phyloP scores from a whole-genome alignment of 2,113 vertebrate genomes.

The human (Homo sapiens) region GRCh38 chr1:174829501-174830000 shows the following conservation, averaged over 20 bases:
- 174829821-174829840: neutral
- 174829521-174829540: neutral
- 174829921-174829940: neutral
- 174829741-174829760: neutral
- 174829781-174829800: neutral
- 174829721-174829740: no score
- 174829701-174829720: neutral
- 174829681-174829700: neutral
- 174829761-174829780: neutral
- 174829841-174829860: slow-evolving; percentile 8
- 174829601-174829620: neutral
- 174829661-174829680: neutral
- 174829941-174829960: neutral
- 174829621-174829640: neutral
- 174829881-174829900: neutral
- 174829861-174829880: neutral
- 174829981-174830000: neutral
- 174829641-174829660: neutral
- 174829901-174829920: neutral
- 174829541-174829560: neutral
- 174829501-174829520: neutral
- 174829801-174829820: neutral
- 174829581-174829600: neutral
- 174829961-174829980: neutral
- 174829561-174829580: slow-evolving; percentile 1